Evolutionary conservation across 2,888 invertebrate genomes (phyloP), one percentile per base, ranked within the genome.

Genomic region (Emesis russula): DNA sequence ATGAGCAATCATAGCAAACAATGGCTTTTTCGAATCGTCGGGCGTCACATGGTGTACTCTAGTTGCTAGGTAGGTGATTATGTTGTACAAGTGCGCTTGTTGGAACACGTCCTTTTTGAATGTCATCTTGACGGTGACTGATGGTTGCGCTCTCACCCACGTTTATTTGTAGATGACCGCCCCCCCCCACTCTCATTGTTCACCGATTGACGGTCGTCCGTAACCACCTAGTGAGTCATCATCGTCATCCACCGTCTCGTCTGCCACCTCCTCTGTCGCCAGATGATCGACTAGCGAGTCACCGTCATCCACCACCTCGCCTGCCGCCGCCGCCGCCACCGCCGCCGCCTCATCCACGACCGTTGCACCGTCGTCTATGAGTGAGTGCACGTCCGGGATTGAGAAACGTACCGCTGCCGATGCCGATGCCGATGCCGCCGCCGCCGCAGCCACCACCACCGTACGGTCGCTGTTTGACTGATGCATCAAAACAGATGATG

Each of bases 11-110:
- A 53, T 53, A n/a, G 9, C 13, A 1, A 53, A 53, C 58, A 58
- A 58, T n/a, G 58, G n/a, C n/a, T 58, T 58, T 58, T n/a, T 58
- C 58, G 58, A 58, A 58, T 58, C 58, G 58, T n/a, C 18, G 7
- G n/a, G 58, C 15, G n/a, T 18, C 58, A 53, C 53, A 53, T 58
- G 15, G 15, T 58, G 58, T 15, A n/a, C 6, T n/a, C 58, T 15
- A 3, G n/a, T n/a, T 2, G 58, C 3, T 7, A 58, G 58, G 58
- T 58, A 44, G 58, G 25, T 3, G n/a, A 58, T 58, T 18, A 58
- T 58, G 18, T 58, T 6, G 58, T 58, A 63, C 63, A 63, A 63
- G 9, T 63, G 63, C 18, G 63, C 63, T 25, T 63, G 63, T 25
- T 25, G 25, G 6, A 25, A 63, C 25, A 25, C 63, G 25, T 66